phyloP scores from a whole-genome alignment of 2,797 vertebrate genomes.

The Selene dorsalis region DNA sequence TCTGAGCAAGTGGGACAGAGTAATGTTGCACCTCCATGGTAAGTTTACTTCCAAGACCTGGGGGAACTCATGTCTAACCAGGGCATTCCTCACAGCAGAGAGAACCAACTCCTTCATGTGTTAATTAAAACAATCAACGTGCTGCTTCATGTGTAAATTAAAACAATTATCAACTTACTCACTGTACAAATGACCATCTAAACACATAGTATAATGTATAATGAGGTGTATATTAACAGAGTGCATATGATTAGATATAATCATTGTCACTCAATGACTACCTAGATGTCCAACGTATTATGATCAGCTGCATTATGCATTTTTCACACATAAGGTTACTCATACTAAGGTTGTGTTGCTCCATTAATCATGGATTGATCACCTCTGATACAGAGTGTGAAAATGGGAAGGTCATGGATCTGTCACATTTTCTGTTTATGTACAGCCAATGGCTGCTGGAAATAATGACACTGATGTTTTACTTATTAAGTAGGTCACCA shows the following conservation, averaged over 20 bases:
- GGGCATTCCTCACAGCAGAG: conserved; percentile 80
- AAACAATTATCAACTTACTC: conserved; percentile 21
- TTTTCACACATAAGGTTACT: not conserved
- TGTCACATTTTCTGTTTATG: not conserved
- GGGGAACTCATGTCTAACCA: conserved; percentile 58
- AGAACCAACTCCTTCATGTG: conserved; percentile 73
- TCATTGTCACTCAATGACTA: not conserved
- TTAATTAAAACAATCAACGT: conserved; percentile 81
- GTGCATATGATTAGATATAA: not conserved
- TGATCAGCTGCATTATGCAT: not conserved
- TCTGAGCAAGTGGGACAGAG: conserved; percentile 27
- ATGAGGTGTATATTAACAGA: not conserved
- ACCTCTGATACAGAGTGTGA: not conserved
- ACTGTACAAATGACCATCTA: not conserved
- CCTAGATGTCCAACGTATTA: not conserved
- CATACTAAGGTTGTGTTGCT: not conserved
- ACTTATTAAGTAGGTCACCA: not conserved
- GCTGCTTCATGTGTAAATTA: conserved; percentile 71
- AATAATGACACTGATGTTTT: not conserved
- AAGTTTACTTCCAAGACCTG: conserved; percentile 59
- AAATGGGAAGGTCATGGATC: not conserved
- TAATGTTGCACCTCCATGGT: conserved; percentile 74
- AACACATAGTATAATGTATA: not conserved
- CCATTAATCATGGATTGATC: not conserved
- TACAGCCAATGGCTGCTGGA: not conserved